Base-by-base conservation (phyloP, 2,113 vertebrate genomes). In the Chlorodrepanis virens region DNA sequence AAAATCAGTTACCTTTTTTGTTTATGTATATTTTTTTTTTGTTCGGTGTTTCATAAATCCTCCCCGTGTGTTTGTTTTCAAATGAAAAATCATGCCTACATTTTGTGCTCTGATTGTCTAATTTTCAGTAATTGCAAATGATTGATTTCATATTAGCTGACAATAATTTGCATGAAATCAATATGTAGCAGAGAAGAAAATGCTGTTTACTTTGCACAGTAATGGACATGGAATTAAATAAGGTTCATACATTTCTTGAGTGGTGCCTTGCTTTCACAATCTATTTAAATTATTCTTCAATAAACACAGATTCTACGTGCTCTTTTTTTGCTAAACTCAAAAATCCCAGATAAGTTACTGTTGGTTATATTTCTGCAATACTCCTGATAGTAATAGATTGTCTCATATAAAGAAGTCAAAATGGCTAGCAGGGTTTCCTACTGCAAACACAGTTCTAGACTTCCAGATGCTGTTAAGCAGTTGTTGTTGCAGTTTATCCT, bases 41-140 rank as follows among this genome's bases (percentile, higher is more conserved):
- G 2, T 59, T 74, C 85, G 16, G 19, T 35, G 20, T 83, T 91
- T 76, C 57, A 56, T n/a, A 81, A 85, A 80, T 61, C 12, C 5
- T 52, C 52, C 19, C 12, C 18, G 3, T 47, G 29, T 39, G 6
- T 60, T 89, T 89, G 14, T 20, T 83, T 90, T 49, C 28, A 91
- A 85, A 15, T 29, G 31, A 94, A 95, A 90, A 87, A n/a, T 87
- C 52, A 79, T 3, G 2, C 40, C 69, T 24, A 57, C 29, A n/a
- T 83, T 89, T 89, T 20, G n/a, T 64, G 47, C 42, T 83, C 33
- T 83, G 59, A 35, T 86, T 76, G 96, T 65, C 50, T 74, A 49
- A 77, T 85, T 91, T 94, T 63, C 54, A 60, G 60, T 80, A 90
- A 96, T 86, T 90, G 64, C 50, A 74, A 91, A 83, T 70, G 87